Base-by-base conservation (phyloP, 2,113 vertebrate genomes). In the Scolopax mira region DNA sequence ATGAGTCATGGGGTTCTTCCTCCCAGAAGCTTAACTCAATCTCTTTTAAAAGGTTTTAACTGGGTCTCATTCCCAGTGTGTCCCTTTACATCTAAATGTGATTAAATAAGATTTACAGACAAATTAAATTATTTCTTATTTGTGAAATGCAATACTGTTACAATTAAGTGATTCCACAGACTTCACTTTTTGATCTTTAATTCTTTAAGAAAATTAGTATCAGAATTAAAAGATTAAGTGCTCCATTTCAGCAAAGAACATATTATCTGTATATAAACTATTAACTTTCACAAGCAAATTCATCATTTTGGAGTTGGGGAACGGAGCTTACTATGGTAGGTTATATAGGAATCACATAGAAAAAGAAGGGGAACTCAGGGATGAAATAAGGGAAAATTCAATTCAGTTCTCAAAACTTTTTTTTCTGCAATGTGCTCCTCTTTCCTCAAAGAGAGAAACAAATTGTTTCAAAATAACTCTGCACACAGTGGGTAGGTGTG, bases 161-260 rank as follows among this genome's bases (percentile, higher is more conserved):
- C 57, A 78, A 79, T 1, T 1, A 92, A 64, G 44, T 31, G 55
- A 74, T 90, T 85, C 65, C n/a, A 69, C 33, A 92, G 41, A 92
- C 96, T 86, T 84, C 25, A 72, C 25, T 87, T 89, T 83, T 75
- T 88, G 61, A 86, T 83, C 79, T 90, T 86, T 92, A 83, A 78
- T 78, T 86, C 83, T 82, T 86, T 54, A 86, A 90, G 79, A 87
- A 93, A 90, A 94, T 83, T 83, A 90, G 9, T 64, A 72, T 52
- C 35, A 65, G 67, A 90, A 89, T 90, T 95, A 95, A 93, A 89
- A 71, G 39, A 94, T 78, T 75, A 65, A 83, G 42, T 37, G 44
- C 48, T 62, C 17, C 12, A 2, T 57, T 83, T 88, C 69, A 93
- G 49, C 48, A 65, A 69, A 65, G 65, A 90, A 58, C 25, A 46